These are phyloP conservation scores for Gallirallus australis DNA, from an alignment of 2,797 vertebrate species.

Conservation along the genomic window DNA sequence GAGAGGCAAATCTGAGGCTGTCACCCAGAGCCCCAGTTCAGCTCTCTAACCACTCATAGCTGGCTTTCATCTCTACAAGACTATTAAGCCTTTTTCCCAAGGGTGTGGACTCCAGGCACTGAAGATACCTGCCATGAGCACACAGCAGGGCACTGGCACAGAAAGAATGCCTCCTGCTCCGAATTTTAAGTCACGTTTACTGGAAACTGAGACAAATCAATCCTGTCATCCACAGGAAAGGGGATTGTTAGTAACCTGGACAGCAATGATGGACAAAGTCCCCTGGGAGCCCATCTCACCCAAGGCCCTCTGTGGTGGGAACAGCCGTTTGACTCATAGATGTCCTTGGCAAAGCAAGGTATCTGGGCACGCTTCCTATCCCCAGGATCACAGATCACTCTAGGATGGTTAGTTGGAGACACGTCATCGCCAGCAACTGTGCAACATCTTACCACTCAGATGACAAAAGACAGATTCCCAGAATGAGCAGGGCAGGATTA, in stretches of 20 bases:
- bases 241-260: background rate
- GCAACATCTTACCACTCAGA: conserved; percentile 24
- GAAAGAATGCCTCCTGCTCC: background rate
- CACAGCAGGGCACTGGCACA: background rate
- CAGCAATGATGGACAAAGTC: accelerated
- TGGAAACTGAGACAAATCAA: background rate
- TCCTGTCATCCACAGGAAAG: background rate
- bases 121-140: background rate
- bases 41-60: background rate
- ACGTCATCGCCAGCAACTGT: conserved; percentile 26
- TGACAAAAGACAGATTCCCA: conserved; percentile 58
- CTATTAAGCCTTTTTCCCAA: background rate
- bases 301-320: background rate
- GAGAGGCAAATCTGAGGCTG: background rate
- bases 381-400: background rate
- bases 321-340: conserved; percentile 2
- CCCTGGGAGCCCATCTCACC: background rate
- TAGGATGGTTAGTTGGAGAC: background rate
- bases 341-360: conserved; percentile 28
- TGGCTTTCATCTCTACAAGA: background rate
- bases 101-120: background rate
- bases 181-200: background rate
- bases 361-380: background rate
- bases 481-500: conserved; percentile 42
- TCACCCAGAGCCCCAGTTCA: background rate